Evolutionary conservation across 2,888 invertebrate genomes (phyloP).

Genomic region (Orgyia antiqua): DNA sequence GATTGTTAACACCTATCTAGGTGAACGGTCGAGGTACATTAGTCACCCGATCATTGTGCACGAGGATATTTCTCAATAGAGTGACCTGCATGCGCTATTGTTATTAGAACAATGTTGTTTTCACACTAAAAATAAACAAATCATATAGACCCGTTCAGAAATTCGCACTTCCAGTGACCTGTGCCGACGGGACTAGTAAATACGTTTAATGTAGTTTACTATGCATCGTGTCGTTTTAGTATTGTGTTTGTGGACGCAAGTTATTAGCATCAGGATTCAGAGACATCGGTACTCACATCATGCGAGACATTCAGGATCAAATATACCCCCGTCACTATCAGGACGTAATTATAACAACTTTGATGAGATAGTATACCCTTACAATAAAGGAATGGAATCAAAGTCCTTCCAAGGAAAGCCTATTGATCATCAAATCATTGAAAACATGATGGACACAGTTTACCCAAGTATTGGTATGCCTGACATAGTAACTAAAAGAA

Average conservation of each 20-base stretch:
- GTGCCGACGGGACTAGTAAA: conserved; percentile 24
- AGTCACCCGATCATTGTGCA: conserved; percentile 20
- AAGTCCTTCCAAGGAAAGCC: conserved; percentile 9
- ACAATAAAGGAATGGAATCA: no score
- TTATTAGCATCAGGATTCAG: conserved; percentile 28
- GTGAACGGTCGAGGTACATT: conserved; percentile 14
- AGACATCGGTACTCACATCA: conserved; percentile 28
- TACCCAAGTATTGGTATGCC: conserved; percentile 6
- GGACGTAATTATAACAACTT: conserved; percentile 39
- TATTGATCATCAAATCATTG: background rate
- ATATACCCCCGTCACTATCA: conserved; percentile 25
- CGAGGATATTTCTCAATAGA: conserved; percentile 52
- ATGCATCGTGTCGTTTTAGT: conserved; percentile 40
- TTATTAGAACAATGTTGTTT: conserved; percentile 47
- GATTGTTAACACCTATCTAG: conserved; percentile 12
- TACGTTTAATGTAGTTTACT: conserved; percentile 36
- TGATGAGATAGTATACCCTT: conserved; percentile 22
- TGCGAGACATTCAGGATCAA: conserved; percentile 35
- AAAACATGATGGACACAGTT: background rate
- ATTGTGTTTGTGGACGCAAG: conserved; percentile 38
- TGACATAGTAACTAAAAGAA: background rate
- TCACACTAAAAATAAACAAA: conserved; percentile 43
- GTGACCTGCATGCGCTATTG: conserved; percentile 44
- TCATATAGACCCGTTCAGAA: conserved; percentile 53
- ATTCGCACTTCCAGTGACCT: conserved; percentile 47